Evolutionary conservation across 2,113 vertebrate genomes (phyloP).

Genomic region (Tachysurus vachellii): DNA sequence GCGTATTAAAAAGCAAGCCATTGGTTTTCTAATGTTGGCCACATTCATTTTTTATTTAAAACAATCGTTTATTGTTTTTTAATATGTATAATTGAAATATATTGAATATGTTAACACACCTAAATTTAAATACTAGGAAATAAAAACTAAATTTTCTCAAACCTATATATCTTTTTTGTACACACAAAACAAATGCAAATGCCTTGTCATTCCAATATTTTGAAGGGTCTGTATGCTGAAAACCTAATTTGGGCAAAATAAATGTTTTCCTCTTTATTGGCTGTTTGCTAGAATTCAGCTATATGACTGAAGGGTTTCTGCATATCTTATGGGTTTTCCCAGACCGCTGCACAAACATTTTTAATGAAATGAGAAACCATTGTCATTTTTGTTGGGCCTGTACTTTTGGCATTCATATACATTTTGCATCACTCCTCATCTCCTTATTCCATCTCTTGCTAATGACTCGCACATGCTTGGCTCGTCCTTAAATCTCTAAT

Average conservation of each 20-base stretch:
- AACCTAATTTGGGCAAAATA: neutral
- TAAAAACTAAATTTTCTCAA: no score
- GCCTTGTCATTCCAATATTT: no score
- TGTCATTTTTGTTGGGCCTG: neutral
- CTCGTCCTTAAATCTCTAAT: conserved; percentile 19
- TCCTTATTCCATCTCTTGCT: conserved; percentile 10
- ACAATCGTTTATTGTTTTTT: neutral
- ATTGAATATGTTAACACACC: neutral
- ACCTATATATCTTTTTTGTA: no score
- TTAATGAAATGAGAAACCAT: neutral
- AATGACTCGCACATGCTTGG: conserved; percentile 23
- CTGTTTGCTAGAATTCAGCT: neutral
- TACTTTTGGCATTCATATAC: conserved; percentile 13
- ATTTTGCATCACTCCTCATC: neutral
- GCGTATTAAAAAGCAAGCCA: neutral
- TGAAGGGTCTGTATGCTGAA: neutral
- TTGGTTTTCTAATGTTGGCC: neutral
- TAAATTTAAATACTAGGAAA: no score
- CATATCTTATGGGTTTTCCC: neutral
- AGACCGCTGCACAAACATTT: neutral
- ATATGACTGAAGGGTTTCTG: neutral
- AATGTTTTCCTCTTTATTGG: neutral
- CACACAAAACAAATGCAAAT: no score
- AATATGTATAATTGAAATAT: neutral
- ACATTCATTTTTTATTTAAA: neutral